Base-by-base conservation (phyloP, 2,797 vertebrate species). In the Enteromius trimaculatus region DNA sequence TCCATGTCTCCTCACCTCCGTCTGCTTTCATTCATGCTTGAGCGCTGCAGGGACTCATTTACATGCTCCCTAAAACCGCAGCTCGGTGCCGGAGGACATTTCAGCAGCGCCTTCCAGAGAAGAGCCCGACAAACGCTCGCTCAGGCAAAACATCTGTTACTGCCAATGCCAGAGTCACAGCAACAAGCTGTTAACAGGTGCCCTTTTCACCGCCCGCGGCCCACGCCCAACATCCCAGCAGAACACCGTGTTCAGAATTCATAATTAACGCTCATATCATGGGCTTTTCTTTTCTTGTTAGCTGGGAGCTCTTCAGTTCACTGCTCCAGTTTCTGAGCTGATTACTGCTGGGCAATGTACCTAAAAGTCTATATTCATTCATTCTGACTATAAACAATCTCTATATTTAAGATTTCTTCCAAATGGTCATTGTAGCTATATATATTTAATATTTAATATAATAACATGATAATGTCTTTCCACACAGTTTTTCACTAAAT, bases 171-270 rank as follows among this genome's bases (percentile, higher is more conserved):
- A 71, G 79, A 16, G 49, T 60, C 51, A 79, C 44, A 13, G 81
- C 75, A 84, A 87, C 84, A 87, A 62, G 78, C 49, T 62, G 84
- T 79, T 86, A 84, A 85, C 84, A 83, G 75, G 76, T 84, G 79
- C 69, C 77, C 60, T 66, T 78, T 84, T 26, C 58, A 81, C 42
- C 42, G 66, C 84, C 74, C 11, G 51, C 49, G 49, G 49, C 80
- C 66, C 58, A 68, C 29, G 77, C 39, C 64, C 51, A 84, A 58
- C 71, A 47, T 14, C 29, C 62, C 31, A 34, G n/a, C 39, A 17
- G 21, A 65, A n/a, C 17, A 39, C 17, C 44, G 64, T 42, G 68
- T 29, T 23, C 21, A 42, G n/a, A 83, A 85, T 74, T 11, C 85
- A 69, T 81, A 62, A 85, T 72, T 83, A 72, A 70, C 31, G 6